These are phyloP conservation scores for Sturmia bella DNA, from an alignment of 2,888 invertebrate species.

Conservation along the genomic window DNA sequence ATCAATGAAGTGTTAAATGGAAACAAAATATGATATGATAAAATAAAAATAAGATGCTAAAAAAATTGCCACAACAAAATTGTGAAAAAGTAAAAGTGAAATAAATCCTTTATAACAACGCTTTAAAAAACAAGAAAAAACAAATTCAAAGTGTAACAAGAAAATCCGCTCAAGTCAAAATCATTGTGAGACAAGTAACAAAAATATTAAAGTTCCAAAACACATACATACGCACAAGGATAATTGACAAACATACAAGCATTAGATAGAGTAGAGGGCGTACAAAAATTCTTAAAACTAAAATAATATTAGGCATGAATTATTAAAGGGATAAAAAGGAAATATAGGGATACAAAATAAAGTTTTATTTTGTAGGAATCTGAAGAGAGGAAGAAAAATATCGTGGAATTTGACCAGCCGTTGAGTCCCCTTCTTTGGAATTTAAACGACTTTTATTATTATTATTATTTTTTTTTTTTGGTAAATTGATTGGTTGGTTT, in stretches of 20 bases:
- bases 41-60: neutral
- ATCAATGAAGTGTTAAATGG: constrained; percentile 37
- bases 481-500: too few species aligned
- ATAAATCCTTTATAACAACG: constrained; percentile 16
- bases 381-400: too few species aligned
- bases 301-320: too few species aligned
- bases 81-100: neutral
- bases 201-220: neutral
- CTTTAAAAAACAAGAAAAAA: constrained; percentile 3
- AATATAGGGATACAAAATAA: neutral
- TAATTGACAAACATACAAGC: neutral
- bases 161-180: constrained; percentile 63
- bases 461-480: too few species aligned
- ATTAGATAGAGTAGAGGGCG: too few species aligned
- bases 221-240: constrained; percentile 10
- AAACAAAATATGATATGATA: constrained; percentile 59
- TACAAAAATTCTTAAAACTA: too few species aligned
- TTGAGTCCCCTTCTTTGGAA: too few species aligned
- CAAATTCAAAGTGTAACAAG: constrained; percentile 54
- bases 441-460: too few species aligned
- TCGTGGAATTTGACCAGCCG: too few species aligned
- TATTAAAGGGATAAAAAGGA: neutral
- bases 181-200: constrained; percentile 30
- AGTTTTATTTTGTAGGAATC: neutral
- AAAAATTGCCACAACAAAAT: constrained; percentile 9